Evolutionary conservation across 2,797 vertebrate genomes (phyloP), one percentile per base, ranked within the genome.

Genomic region (Neosilurus mollespiculum): DNA sequence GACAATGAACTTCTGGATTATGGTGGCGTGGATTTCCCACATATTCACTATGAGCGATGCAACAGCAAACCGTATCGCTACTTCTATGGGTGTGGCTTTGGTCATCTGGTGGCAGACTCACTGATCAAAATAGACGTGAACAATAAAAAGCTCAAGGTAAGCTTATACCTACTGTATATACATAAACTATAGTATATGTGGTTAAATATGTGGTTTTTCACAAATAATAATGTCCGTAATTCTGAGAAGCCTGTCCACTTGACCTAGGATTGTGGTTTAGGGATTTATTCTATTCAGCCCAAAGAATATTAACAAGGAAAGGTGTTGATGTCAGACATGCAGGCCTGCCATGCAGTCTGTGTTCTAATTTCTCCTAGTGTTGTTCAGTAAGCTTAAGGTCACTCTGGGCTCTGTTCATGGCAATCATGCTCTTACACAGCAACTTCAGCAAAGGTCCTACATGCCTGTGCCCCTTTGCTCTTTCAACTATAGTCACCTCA

Each of bases 1-100:
- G 91, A 93, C 0, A 93, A 96, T 2, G 94, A 95, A 69, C 93
- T 98, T 53, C 75, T 91, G 9, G 78, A 94, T 0, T 94, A 94
- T 2, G 96, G 96, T 18, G 97, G 97, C 11, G 66, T 98, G 88
- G 97, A 99, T 90, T 98, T 99, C 88, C 97, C 97, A 8, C 96
- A 97, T 83, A 98, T 99, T 89, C 96, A 99, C 88, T 99, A 99
- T 30, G 34, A 84, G 0, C 80, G 34, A 34, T 96, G 59, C 84
- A 98, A 93, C 67, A 91, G 96, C 4, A 93, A 90, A 78, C 95
- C 94, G 0, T 98, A 99, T 81, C 92, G 92, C 15, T 99, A 94
- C 88, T 96, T 97, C 91, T 99, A 98, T 0, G 97, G 96, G 22
- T 98, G 97, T 20, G 97, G 97, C 16, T 96, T 97, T 87, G 92